A percentile compares a stretch with the other conserved stretches of the same genome.
Evolutionary conservation across 2,113 vertebrate genomes (phyloP).

Genomic region (Rhynchomys soricoides): DNA sequence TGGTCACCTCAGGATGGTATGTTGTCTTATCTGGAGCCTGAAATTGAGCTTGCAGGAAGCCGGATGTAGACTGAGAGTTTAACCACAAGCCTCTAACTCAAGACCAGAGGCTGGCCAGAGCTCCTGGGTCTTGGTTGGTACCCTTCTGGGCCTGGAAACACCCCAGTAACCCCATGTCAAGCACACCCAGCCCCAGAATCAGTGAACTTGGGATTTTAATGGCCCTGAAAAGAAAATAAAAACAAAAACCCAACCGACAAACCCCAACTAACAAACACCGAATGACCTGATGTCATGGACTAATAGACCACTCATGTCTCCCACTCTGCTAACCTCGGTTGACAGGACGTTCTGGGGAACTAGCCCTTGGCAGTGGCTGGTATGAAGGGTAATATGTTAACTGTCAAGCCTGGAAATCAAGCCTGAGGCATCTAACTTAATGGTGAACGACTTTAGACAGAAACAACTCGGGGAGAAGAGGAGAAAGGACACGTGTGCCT

Average conservation of each 20-base stretch:
- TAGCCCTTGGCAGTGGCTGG: slow-evolving; percentile 77
- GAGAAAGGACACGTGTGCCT: slow-evolving; percentile 63
- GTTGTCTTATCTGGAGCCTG: neutral
- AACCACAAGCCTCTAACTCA: neutral
- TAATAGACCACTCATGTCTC: slow-evolving; percentile 33
- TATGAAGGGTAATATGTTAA: slow-evolving; percentile 82
- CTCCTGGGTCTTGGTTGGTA: neutral
- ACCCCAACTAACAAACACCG: neutral
- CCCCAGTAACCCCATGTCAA: neutral
- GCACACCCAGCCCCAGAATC: fast-evolving
- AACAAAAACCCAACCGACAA: neutral
- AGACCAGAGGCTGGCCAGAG: neutral
- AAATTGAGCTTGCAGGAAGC: neutral
- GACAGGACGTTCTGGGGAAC: slow-evolving; percentile 72
- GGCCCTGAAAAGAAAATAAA: neutral
- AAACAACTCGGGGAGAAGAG: neutral
- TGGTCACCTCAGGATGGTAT: fast-evolving
- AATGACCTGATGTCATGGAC: slow-evolving; percentile 32
- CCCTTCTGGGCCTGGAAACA: neutral
- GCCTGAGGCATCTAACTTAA: slow-evolving; percentile 84
- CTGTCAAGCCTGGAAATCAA: slow-evolving; percentile 82
- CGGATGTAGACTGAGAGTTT: neutral
- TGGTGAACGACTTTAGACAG: slow-evolving; percentile 70
- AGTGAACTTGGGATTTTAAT: neutral
- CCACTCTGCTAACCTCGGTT: slow-evolving; percentile 74